A percentile compares a stretch with the other conserved stretches of the same genome.
These are phyloP conservation scores for Syngnathus rostellatus DNA, from an alignment of 2,797 vertebrate species.

Conservation along the genomic window DNA sequence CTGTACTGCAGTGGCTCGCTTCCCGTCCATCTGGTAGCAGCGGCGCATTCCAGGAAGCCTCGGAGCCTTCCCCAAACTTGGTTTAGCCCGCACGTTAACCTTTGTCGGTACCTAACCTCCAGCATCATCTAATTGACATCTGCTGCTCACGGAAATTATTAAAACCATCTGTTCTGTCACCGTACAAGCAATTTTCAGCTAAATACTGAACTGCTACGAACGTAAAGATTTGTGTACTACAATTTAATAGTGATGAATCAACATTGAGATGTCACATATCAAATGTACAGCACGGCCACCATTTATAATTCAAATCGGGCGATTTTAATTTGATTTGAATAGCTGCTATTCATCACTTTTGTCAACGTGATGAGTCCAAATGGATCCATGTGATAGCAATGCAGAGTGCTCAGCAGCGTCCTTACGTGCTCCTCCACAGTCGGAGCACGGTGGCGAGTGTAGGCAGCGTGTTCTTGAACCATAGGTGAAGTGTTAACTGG, in stretches of 20 bases:
- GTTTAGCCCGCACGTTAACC: neutral
- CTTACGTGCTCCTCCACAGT: slow-evolving; percentile 9
- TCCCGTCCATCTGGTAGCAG: slow-evolving; percentile 62
- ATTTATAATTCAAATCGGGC: too few relatives aligned
- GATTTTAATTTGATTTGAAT: neutral
- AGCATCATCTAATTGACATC: slow-evolving; percentile 33
- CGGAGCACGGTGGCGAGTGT: slow-evolving; percentile 34
- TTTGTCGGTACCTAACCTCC: slow-evolving; percentile 14
- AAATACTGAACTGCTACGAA: neutral
- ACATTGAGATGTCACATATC: too few relatives aligned
- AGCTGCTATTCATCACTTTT: neutral
- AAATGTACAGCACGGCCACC: too few relatives aligned
- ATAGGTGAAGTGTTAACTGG: slow-evolving; percentile 57
- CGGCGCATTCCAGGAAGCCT: slow-evolving; percentile 74
- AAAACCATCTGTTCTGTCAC: neutral
- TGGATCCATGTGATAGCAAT: neutral
- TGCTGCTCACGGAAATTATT: neutral
- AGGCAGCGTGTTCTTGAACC: slow-evolving; percentile 53
- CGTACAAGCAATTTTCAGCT: neutral
- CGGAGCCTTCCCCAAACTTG: slow-evolving; percentile 43
- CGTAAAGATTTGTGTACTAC: neutral
- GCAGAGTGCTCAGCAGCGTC: slow-evolving; percentile 15
- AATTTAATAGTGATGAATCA: too few relatives aligned
- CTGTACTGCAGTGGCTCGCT: slow-evolving; percentile 70
- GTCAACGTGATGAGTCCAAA: neutral